Evolutionary conservation across 2,888 invertebrate genomes (phyloP), one percentile per base, ranked within the genome.

Genomic region (Ramazzottius varieornatus): DNA sequence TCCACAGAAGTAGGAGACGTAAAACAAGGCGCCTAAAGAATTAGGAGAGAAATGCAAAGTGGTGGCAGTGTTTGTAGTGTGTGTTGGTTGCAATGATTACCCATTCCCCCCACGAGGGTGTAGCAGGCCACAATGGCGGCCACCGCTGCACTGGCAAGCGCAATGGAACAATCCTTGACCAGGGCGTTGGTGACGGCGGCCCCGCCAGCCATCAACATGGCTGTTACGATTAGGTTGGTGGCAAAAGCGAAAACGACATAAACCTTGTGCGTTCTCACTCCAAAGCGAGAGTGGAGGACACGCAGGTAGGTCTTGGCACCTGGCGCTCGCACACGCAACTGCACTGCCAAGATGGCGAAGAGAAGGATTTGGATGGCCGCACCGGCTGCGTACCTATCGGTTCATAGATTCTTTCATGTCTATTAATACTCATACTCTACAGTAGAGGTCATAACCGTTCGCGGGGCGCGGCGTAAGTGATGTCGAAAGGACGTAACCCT

Each of bases 291-390:
- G 63, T 70, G 68, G 67, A 76, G 74, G 8, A 68, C 68, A 67
- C 75, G 75, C 2, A 76, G 71, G 67, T 75, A 76, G 0, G 76
- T 76, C 68, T 76, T 75, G 33, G 76, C 75, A 2, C 76, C 76
- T 0, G 76, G 76, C 1, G 76, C 76, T 33, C 74, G 70, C 32
- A 72, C 72, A 68, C 74, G 74, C n/a, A 76, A 70, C 69, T 75
- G 74, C 1, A 75, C 73, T 1, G 74, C 73, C 8, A 76, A 66
- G 29, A 73, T 72, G 33, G 73, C 69, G 67, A 73, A 73, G 65
- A 73, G 66, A 29, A 73, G 71, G 46, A 73, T 72, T 64, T 73
- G 73, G 32, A 73, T 66, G 4, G 72, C 71, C 2, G 72, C 72
- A 2, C 73, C 72, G 1, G 71, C 72, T 1, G 73, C 71, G 66